Evolutionary conservation across 2,113 vertebrate genomes (phyloP), one percentile per base, ranked within the genome.

Genomic region (Suricata suricatta): DNA sequence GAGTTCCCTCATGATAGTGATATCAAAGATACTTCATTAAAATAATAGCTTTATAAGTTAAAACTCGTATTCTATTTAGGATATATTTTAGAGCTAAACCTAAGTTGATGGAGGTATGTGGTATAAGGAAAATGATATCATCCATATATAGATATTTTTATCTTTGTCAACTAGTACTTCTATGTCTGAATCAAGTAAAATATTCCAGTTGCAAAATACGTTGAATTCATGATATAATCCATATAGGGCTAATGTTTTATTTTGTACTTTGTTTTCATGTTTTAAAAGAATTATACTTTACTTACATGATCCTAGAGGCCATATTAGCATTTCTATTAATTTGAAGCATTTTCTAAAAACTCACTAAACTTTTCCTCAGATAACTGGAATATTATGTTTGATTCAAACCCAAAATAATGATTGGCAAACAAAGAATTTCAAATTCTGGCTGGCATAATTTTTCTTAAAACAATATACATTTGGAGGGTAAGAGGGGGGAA

Each of bases 401-500:
- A 54, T 90, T 93, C 23, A 63, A 60, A 89, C 23, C 29, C 76
- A 47, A 57, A 92, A 66, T 50, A 60, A 35, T 85, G 38, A 21
- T 90, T 90, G 71, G 52, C n/a, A 68, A 80, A 35, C 47, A 87
- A 76, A 68, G 44, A 52, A 88, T 69, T 85, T 41, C 33, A 95
- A 80, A 74, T 66, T 68, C 17, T 95, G 14, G n/a, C 31, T 84
- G 23, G 19, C 5, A 33, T 44, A 3, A 82, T 80, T 93, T 86
- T 80, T 14, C 86, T 89, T 96, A 69, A 91, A 93, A 94, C 71
- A 83, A 57, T 72, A 10, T 57, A 38, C 21, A 72, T 95, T 93
- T 85, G 8, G 79, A 50, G 79, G 8, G 38, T 52, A 83, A 84
- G 15, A 54, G 14, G 29, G 63, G n/a, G 15, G 50, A 21, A 79